phyloP scores from a whole-genome alignment of 2,113 vertebrate species.

The Morone saxatilis region DNA sequence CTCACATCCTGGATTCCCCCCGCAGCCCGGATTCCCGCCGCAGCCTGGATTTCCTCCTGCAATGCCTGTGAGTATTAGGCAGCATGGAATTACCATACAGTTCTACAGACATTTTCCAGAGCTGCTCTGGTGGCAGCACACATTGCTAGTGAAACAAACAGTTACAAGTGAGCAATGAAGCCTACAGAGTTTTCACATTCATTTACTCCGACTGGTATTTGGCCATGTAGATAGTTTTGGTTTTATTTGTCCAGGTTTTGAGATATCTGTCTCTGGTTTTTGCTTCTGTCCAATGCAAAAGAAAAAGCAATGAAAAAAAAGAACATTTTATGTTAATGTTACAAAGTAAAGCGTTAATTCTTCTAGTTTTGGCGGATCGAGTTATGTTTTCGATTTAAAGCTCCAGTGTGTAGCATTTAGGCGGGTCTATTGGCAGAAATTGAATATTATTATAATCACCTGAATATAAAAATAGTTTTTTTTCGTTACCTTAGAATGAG shows the following conservation, averaged over 20 bases:
- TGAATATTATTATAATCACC: too few relatives aligned
- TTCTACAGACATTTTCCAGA: not conserved
- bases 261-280: not conserved
- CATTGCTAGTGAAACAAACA: not conserved
- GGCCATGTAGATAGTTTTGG: not conserved
- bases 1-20: not conserved
- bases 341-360: too few relatives aligned
- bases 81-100: not conserved
- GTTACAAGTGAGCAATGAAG: not conserved
- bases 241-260: not conserved
- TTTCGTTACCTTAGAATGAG: too few relatives aligned
- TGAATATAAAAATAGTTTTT: too few relatives aligned
- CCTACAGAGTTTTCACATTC: not conserved
- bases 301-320: not conserved
- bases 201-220: not conserved
- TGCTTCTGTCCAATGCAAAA: not conserved
- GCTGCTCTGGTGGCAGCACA: not conserved
- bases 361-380: too few relatives aligned
- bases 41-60: slow-evolving; percentile 35
- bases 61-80: slow-evolving; percentile 60
- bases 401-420: too few relatives aligned
- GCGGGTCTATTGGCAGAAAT: too few relatives aligned
- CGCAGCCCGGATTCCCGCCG: slow-evolving; percentile 6
- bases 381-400: too few relatives aligned
- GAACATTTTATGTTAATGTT: too few relatives aligned